A percentile compares a stretch with the other conserved stretches of the same genome.
phyloP scores from a whole-genome alignment of 2,113 vertebrate genomes.

The Podilymbus podiceps region DNA sequence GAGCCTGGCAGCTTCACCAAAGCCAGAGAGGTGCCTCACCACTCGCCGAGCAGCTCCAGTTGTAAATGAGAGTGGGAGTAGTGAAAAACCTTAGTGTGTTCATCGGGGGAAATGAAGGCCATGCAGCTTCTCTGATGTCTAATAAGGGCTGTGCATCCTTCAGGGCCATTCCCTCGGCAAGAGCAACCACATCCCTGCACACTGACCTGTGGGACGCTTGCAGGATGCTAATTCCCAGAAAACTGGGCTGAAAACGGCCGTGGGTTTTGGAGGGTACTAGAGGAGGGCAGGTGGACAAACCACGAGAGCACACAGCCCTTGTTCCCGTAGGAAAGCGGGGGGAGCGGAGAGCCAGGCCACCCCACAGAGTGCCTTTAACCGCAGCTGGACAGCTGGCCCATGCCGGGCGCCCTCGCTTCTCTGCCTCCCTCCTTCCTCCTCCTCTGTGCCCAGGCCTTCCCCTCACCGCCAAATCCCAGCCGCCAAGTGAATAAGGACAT shows the following conservation, averaged over 20 bases:
- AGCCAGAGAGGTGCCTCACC: not conserved
- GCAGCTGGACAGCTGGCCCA: not conserved
- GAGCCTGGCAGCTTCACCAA: not conserved
- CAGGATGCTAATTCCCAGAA: not conserved
- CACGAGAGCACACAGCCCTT: not conserved
- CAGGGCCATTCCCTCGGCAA: not conserved
- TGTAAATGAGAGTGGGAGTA: not conserved
- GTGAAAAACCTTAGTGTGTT: not conserved
- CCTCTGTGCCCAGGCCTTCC: not conserved
- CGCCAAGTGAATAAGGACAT: constrained; percentile 41
- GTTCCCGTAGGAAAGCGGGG: rapidly evolving
- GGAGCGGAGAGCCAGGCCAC: not conserved
- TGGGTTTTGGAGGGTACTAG: not conserved
- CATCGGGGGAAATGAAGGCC: not conserved
- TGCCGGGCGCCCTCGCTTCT: not conserved
- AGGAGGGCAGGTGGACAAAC: not conserved
- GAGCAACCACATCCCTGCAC: rapidly evolving
- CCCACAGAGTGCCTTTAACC: not conserved
- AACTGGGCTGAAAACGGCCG: not conserved
- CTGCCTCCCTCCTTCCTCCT: constrained; percentile 30
- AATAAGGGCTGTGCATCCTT: not conserved
- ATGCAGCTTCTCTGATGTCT: not conserved
- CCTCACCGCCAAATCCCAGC: constrained; percentile 26
- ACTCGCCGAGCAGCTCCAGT: not conserved
- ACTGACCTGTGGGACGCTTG: not conserved